Percentiles rank a stretch among this genome's conserved stretches.
Conservation (phyloP, 1,140 invertebrate genomes). For the Cydia splendana region DNA sequence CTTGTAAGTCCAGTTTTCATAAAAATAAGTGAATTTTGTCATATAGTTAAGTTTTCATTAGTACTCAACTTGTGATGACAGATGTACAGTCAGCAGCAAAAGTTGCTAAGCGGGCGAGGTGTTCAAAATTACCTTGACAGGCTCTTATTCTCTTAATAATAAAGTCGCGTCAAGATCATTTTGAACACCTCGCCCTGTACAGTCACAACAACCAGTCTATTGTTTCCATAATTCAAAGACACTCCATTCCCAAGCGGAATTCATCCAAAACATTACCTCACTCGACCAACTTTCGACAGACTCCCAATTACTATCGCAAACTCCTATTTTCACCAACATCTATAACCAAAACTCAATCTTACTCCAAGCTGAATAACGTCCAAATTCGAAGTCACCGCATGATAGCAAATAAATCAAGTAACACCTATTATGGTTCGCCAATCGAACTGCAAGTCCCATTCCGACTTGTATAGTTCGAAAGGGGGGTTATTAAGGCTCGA, state of each 20-base stretch:
- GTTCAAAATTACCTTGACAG: too few relatives aligned
- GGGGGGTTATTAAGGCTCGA: conserved; percentile 21
- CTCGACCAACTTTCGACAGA: conserved; percentile 16
- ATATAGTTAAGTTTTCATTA: too few relatives aligned
- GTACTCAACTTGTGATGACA: too few relatives aligned
- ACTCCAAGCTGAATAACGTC: neutral
- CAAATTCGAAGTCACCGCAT: neutral
- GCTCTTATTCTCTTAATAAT: too few relatives aligned
- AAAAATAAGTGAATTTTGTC: too few relatives aligned
- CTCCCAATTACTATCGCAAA: neutral
- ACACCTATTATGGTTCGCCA: conserved; percentile 10
- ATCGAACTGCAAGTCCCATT: conserved; percentile 27
- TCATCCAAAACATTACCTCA: conserved; percentile 23
- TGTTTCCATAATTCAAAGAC: conserved; percentile 8
- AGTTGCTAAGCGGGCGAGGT: too few relatives aligned
- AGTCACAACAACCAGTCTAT: neutral
- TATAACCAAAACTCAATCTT: neutral
- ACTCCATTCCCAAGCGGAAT: neutral
- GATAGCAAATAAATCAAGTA: neutral
- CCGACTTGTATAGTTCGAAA: neutral
- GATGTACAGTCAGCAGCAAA: too few relatives aligned
- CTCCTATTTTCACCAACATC: neutral
- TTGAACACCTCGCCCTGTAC: too few relatives aligned
- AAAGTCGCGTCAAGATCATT: too few relatives aligned
- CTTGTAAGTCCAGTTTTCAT: too few relatives aligned